Base-by-base conservation (phyloP, 2,113 vertebrate species). In the Campylomormyrus numenius region DNA sequence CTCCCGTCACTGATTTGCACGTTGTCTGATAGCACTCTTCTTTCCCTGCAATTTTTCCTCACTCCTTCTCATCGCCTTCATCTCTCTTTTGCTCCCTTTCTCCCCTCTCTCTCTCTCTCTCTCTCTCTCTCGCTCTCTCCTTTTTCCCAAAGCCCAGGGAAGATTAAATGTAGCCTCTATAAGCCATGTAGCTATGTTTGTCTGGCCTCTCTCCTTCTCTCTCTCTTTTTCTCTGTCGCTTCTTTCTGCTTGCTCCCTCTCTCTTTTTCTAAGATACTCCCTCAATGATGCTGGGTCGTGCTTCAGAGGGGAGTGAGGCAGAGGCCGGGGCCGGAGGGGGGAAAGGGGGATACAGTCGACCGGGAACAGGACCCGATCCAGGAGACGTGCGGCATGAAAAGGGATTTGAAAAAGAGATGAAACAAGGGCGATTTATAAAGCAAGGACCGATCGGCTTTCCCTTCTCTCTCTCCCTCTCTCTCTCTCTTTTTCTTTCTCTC, bases 101-200 rank as follows among this genome's bases (percentile, higher is more conserved):
- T 50, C 77, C 21, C 70, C 62, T 70, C 70, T 13, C 91, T 45
- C 92, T 90, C 93, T 89, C 95, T 91, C 96, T 96, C 52, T 90
- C 87, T 50, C 89, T 90, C 93, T 89, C 95, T 90, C 96, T 96
- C 96, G 95, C 95, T 95, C 93, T 90, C 91, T 56, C 95, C 95
- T 94, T 95, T 96, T 93, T 96, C 95, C 95, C 96, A 95, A 96
- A 97, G 96, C 97, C 96, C 96, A 96, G 96, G 93, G 94, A 96
- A 98, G 97, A 98, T 97, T 97, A 97, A 98, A 98, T 97, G 97
- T 97, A 97, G 97, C 96, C 97, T 97, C 97, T 96, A 95, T 97
- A 97, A 98, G 97, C 96, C 97, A 96, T 95, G 96, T 96, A 96
- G 97, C 96, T 96, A 96, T 96, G 96, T 97, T 95, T 96, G 94